Percentiles rank a stretch among this genome's conserved stretches.
These are phyloP conservation scores for Lordiphosa stackelbergi DNA, from an alignment of 1,140 invertebrate species.

Conservation along the genomic window DNA sequence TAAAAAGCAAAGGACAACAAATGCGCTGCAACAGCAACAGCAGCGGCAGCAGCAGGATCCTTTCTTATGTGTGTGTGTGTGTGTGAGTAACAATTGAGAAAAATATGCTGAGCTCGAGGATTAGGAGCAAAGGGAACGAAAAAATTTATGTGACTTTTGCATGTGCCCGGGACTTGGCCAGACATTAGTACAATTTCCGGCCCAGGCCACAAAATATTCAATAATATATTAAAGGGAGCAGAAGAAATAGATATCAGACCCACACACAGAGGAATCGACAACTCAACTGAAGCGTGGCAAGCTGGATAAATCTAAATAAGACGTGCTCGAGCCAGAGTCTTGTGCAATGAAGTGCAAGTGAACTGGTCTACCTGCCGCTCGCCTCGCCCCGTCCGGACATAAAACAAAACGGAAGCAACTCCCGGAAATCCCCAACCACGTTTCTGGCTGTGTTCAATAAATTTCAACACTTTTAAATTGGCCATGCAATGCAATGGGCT, in stretches of 20 bases:
- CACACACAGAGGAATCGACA: slow-evolving; percentile 36
- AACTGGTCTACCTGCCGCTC: slow-evolving; percentile 21
- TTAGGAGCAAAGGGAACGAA: slow-evolving; percentile 41
- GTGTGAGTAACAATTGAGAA: slow-evolving; percentile 56
- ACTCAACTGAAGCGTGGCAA: slow-evolving; percentile 69
- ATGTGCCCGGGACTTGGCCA: slow-evolving; percentile 48
- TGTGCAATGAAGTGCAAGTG: slow-evolving; percentile 70
- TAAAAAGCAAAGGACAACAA: slow-evolving; percentile 68
- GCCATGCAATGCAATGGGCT: slow-evolving; percentile 42
- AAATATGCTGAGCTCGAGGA: slow-evolving; percentile 66
- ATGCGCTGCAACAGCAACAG: slow-evolving; percentile 28
- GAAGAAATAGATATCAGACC: slow-evolving; percentile 24
- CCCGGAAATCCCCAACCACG: slow-evolving; percentile 33
- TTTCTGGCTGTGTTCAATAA: slow-evolving; percentile 57
- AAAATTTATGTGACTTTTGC: slow-evolving; percentile 72
- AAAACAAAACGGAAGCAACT: slow-evolving; percentile 35
- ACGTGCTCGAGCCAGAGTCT: slow-evolving; percentile 55
- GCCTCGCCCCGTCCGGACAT: slow-evolving; percentile 30
- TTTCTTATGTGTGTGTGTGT: slow-evolving; percentile 22
- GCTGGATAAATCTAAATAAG: slow-evolving; percentile 72
- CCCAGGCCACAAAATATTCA: slow-evolving; percentile 67
- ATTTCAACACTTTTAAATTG: slow-evolving; percentile 60
- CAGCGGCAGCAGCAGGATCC: slow-evolving; percentile 3
- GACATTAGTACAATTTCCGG: slow-evolving; percentile 72
- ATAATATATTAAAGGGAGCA: slow-evolving; percentile 62